phyloP scores from a whole-genome alignment of 2,888 invertebrate species.

The Mesorhabditis belari region DNA sequence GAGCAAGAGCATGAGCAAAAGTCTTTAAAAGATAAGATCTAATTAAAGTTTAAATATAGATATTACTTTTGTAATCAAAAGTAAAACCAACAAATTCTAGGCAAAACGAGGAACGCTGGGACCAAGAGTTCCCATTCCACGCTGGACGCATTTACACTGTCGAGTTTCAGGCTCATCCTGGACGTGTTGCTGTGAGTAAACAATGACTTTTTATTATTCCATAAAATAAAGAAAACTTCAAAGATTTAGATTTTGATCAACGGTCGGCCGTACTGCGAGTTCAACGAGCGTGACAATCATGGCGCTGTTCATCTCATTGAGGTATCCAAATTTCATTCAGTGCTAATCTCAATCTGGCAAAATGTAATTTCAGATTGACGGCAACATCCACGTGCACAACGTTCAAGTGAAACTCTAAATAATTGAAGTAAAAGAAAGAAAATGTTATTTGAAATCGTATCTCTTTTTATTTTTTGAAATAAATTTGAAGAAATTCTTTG shows the following conservation, averaged over 20 bases:
- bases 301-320: background rate
- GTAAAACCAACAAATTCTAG: too few relatives aligned
- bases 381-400: slow-evolving; percentile 32
- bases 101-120: slow-evolving; percentile 52
- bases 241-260: slow-evolving; percentile 4
- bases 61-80: too few relatives aligned
- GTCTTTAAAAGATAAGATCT: too few relatives aligned
- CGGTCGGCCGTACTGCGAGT: slow-evolving; percentile 3
- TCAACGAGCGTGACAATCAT: slow-evolving; percentile 3
- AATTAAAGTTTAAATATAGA: too few relatives aligned
- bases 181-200: slow-evolving; percentile 24
- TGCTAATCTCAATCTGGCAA: too few relatives aligned
- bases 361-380: too few relatives aligned
- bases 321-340: too few relatives aligned
- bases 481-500: too few relatives aligned
- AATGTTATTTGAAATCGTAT: too few relatives aligned
- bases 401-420: slow-evolving; percentile 26
- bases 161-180: slow-evolving; percentile 26
- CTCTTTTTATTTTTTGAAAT: too few relatives aligned
- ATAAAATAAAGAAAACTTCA: background rate
- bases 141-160: slow-evolving; percentile 27
- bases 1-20: too few relatives aligned
- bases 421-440: too few relatives aligned
- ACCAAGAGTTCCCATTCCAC: slow-evolving; percentile 13
- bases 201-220: background rate